A percentile compares a stretch with the other conserved stretches of the same genome.
Conservation (phyloP, 2,113 vertebrate species). For the Grantiella picta region DNA sequence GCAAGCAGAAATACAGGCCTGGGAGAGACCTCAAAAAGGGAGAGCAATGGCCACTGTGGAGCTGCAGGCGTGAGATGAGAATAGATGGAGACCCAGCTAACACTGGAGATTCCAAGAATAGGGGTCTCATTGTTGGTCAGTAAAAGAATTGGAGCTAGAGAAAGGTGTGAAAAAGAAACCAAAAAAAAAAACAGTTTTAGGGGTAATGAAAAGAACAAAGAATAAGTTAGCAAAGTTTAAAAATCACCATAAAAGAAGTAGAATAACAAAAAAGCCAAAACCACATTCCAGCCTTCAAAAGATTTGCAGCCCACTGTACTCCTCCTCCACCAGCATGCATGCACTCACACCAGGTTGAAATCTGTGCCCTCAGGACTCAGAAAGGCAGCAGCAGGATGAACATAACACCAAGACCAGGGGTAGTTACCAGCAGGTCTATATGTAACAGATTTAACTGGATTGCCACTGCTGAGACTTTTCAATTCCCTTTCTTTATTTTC, state of each 20-base stretch:
- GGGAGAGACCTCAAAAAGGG: not conserved
- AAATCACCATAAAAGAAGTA: not conserved
- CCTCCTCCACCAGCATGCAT: not conserved
- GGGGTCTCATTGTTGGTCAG: not conserved
- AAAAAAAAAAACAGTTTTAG: not conserved
- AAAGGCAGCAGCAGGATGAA: not conserved
- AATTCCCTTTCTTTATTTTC: not conserved
- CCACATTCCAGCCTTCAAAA: not conserved
- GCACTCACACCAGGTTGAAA: not conserved
- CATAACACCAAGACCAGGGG: not conserved
- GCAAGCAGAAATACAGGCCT: not conserved
- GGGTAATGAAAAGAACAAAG: not conserved
- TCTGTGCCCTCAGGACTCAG: fast-evolving
- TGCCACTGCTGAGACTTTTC: not conserved
- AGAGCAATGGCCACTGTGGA: not conserved
- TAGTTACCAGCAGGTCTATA: not conserved
- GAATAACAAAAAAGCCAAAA: not conserved
- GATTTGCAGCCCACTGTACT: not conserved
- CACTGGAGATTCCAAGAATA: not conserved
- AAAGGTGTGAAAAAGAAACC: not conserved
- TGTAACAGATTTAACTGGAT: not conserved
- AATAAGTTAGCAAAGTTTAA: not conserved
- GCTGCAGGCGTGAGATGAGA: not conserved
- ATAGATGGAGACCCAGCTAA: not conserved
- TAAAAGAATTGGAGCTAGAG: not conserved